Evolutionary conservation across 2,888 invertebrate genomes (phyloP).

Genomic region (Drosophila peninsularis): DNA sequence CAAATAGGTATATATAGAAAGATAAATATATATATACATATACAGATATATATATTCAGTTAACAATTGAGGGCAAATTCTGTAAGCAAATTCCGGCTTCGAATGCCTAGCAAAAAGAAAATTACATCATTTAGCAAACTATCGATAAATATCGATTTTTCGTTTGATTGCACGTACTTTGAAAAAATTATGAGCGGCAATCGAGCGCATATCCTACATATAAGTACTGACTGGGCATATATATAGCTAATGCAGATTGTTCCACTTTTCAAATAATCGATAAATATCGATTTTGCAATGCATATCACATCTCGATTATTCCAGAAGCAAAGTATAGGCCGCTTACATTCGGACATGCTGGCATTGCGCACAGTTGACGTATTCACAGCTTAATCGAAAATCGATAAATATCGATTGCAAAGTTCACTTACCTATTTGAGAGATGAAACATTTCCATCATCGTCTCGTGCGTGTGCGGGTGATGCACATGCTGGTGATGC

Average conservation of each 20-base stretch:
- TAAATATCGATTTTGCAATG: constrained; percentile 1
- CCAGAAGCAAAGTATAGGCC: neutral
- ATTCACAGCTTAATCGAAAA: neutral
- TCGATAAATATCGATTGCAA: constrained; percentile 1
- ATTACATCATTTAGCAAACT: too few species aligned
- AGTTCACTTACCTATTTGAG: constrained; percentile 82
- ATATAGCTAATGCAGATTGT: neutral
- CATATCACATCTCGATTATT: neutral
- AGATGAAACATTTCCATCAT: constrained; percentile 84
- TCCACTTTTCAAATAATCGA: neutral
- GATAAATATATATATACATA: neutral
- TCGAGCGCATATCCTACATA: too few species aligned
- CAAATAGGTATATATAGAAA: neutral
- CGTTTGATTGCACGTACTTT: neutral
- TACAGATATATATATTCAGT: neutral
- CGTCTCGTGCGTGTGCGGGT: constrained; percentile 73
- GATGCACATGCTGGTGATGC: constrained; percentile 36
- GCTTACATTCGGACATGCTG: neutral
- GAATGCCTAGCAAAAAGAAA: too few species aligned
- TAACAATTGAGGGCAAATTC: too few species aligned
- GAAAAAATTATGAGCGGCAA: too few species aligned
- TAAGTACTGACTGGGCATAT: too few species aligned
- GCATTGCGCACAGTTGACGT: too few species aligned
- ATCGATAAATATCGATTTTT: neutral
- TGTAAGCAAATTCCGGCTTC: too few species aligned